Percentiles rank a stretch among this genome's conserved stretches.
Evolutionary conservation across 1,140 invertebrate species (phyloP).

Genomic region (Eueides isabella): DNA sequence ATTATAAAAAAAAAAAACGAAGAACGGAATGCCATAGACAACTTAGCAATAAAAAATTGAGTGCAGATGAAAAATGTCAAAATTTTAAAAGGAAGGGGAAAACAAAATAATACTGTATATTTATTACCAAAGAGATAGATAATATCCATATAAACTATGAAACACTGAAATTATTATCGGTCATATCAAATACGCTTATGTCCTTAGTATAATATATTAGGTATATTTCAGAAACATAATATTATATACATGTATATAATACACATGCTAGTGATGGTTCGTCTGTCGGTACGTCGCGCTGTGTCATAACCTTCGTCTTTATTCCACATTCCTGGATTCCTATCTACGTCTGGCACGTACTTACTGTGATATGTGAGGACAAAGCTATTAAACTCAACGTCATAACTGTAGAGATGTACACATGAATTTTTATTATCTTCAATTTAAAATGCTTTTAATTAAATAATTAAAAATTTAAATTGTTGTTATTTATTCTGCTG

Average conservation of each 20-base stretch:
- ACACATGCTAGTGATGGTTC: not conserved
- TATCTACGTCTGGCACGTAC: conserved; percentile 24
- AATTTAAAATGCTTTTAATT: not conserved
- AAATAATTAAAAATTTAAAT: too few species aligned
- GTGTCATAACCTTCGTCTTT: conserved; percentile 32
- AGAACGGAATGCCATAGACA: not conserved
- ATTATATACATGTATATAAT: not conserved
- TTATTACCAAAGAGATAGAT: not conserved
- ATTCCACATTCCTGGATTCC: conserved; percentile 35
- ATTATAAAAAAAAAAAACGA: not conserved
- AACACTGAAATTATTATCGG: conserved; percentile 1
- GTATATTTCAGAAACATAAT: not conserved
- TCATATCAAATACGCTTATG: not conserved
- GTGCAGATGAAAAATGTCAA: not conserved
- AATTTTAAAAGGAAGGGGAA: not conserved
- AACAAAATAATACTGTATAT: not conserved
- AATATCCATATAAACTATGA: conserved; percentile 4
- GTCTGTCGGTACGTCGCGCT: conserved; percentile 22
- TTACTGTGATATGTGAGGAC: conserved; percentile 17
- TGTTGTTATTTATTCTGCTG: too few species aligned
- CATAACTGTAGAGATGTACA: not conserved
- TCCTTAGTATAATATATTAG: not conserved
- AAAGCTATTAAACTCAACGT: conserved; percentile 24
- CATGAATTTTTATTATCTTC: not conserved
- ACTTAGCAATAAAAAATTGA: not conserved